Percentiles rank a stretch among this genome's conserved stretches.
Evolutionary conservation across 2,113 vertebrate species (phyloP).

Genomic region (Gasterosteus aculeatus): DNA sequence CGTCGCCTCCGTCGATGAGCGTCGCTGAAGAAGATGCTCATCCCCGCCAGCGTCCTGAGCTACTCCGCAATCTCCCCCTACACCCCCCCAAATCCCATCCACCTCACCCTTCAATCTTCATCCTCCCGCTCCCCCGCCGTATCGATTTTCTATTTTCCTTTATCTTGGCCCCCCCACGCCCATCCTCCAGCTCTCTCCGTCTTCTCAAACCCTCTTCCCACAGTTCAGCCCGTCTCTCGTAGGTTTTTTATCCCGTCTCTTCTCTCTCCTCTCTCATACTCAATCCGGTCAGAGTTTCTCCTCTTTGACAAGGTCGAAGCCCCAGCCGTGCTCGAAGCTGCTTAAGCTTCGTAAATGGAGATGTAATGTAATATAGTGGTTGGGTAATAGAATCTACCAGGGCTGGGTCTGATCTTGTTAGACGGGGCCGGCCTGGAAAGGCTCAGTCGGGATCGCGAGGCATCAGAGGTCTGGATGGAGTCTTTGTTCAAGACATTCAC

Average conservation of each 20-base stretch:
- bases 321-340: conserved; percentile 65
- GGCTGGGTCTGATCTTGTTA: conserved; percentile 81
- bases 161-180: conserved; percentile 22
- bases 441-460: conserved; percentile 59
- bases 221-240: conserved; percentile 40
- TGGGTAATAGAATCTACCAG: conserved; percentile 80
- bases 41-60: conserved; percentile 53
- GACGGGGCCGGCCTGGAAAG: conserved; percentile 60
- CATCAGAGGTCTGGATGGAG: conserved; percentile 15
- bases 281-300: conserved; percentile 69
- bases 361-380: conserved; percentile 82
- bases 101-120: conserved; percentile 78
- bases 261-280: conserved; percentile 37
- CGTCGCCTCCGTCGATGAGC: conserved; percentile 47
- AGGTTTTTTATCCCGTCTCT: conserved; percentile 25
- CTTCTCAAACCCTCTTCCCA: conserved; percentile 58
- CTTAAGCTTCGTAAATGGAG: conserved; percentile 82
- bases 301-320: conserved; percentile 80
- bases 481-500: conserved; percentile 43
- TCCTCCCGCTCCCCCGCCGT: conserved; percentile 66
- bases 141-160: conserved; percentile 80
- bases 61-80: conserved; percentile 54
- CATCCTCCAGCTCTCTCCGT: conserved; percentile 55
- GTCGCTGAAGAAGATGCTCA: conserved; percentile 13
- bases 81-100: conserved; percentile 59